Conservation (phyloP, 1,140 invertebrate genomes). For the Nomia melanderi region DNA sequence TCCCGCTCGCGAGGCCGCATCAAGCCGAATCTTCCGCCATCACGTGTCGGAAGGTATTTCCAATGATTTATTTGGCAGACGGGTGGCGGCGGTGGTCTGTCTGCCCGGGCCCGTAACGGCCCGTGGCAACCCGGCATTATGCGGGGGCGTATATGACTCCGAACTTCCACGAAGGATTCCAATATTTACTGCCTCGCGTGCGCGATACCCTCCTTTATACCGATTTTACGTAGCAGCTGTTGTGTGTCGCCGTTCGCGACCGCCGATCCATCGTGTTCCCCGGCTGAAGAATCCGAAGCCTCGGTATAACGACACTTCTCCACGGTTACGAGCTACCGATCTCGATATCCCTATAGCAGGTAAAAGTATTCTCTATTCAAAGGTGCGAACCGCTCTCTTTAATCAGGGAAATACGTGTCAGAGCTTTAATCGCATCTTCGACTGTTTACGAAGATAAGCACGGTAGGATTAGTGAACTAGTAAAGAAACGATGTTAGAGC, state of each 20-base stretch:
- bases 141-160: conserved; percentile 61
- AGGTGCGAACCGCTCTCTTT: too few species aligned
- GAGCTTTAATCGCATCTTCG: too few species aligned
- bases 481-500: too few species aligned
- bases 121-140: conserved; percentile 56
- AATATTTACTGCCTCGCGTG: conserved; percentile 66
- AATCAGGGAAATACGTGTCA: too few species aligned
- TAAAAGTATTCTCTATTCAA: too few species aligned
- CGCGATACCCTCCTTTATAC: conserved; percentile 54
- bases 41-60: conserved; percentile 61
- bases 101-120: conserved; percentile 46
- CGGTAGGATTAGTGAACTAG: too few species aligned
- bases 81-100: conserved; percentile 2
- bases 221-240: conserved; percentile 64
- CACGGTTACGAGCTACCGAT: neutral
- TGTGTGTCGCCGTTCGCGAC: conserved; percentile 51
- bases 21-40: conserved; percentile 51
- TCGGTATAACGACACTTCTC: neutral
- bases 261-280: conserved; percentile 1
- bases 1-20: conserved; percentile 8
- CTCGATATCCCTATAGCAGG: too few species aligned
- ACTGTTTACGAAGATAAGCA: too few species aligned
- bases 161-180: conserved; percentile 62
- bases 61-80: conserved; percentile 63
- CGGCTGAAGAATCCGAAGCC: conserved; percentile 1